These are phyloP conservation scores for Gobio gobio DNA, from an alignment of 2,113 vertebrate species.

Conservation along the genomic window DNA sequence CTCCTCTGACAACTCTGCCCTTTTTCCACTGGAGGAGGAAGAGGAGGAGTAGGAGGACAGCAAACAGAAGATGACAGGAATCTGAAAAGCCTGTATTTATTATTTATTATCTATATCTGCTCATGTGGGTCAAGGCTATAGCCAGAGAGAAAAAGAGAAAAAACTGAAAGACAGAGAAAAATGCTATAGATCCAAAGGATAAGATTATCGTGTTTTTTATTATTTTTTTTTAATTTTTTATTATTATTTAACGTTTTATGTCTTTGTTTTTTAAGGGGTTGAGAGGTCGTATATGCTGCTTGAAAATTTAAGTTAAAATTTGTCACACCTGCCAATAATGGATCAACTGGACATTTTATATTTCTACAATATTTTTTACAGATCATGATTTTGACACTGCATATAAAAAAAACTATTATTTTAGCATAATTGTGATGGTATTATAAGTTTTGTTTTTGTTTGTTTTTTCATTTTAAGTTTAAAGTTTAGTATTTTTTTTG, in stretches of 20 bases:
- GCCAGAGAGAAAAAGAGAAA: conserved; percentile 30
- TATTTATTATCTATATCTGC: conserved; percentile 68
- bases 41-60: conserved; percentile 15
- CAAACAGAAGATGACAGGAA: conserved; percentile 49
- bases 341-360: neutral
- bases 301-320: neutral
- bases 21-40: conserved; percentile 40
- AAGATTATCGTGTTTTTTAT: neutral
- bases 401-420: neutral
- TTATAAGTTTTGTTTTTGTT: neutral
- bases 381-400: neutral
- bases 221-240: too few relatives aligned
- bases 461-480: too few relatives aligned
- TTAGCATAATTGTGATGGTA: neutral
- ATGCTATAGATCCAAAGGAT: neutral
- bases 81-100: conserved; percentile 66
- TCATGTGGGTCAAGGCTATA: conserved; percentile 68
- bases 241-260: neutral
- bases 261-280: neutral
- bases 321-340: neutral
- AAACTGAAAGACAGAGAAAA: neutral
- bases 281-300: neutral
- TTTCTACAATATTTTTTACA: neutral
- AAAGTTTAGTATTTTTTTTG: too few relatives aligned
- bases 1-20: conserved; percentile 51